Percentiles rank a stretch among this genome's conserved stretches.
Conservation (phyloP, 2,113 vertebrate genomes). For the Pedionomus torquatus region DNA sequence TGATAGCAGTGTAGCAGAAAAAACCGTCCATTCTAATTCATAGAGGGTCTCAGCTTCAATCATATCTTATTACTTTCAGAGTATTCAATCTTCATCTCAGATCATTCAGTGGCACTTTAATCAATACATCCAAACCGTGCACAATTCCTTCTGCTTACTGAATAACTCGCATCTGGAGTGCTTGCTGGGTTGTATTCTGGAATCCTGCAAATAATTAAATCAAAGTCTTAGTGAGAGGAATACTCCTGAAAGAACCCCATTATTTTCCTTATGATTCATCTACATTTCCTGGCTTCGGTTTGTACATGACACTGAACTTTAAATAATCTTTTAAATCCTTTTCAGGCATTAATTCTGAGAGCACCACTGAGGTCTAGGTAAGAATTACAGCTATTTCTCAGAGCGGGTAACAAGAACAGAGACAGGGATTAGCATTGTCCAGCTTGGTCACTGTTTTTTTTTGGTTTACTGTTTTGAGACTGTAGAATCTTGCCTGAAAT, state of each 20-base stretch:
- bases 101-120: slow-evolving; percentile 31
- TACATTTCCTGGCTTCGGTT: not conserved
- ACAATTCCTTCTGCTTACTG: not conserved
- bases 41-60: slow-evolving; percentile 8
- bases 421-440: not conserved
- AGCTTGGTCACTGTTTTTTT: not conserved
- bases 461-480: not conserved
- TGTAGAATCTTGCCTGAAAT: not conserved
- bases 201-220: slow-evolving; percentile 42
- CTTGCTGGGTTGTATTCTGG: not conserved
- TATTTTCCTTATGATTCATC: slow-evolving; percentile 2
- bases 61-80: slow-evolving; percentile 26
- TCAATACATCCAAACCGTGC: slow-evolving; percentile 51
- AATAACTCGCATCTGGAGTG: not conserved
- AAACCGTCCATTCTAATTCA: not conserved
- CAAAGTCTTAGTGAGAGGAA: not conserved
- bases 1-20: slow-evolving; percentile 24
- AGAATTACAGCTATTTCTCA: not conserved
- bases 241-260: not conserved
- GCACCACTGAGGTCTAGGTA: not conserved
- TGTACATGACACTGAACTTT: not conserved
- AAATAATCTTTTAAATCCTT: not conserved
- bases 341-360: not conserved
- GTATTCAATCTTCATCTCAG: slow-evolving; percentile 37
- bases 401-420: not conserved